phyloP scores from a whole-genome alignment of 2,888 invertebrate species.

The Sialis lutaria region DNA sequence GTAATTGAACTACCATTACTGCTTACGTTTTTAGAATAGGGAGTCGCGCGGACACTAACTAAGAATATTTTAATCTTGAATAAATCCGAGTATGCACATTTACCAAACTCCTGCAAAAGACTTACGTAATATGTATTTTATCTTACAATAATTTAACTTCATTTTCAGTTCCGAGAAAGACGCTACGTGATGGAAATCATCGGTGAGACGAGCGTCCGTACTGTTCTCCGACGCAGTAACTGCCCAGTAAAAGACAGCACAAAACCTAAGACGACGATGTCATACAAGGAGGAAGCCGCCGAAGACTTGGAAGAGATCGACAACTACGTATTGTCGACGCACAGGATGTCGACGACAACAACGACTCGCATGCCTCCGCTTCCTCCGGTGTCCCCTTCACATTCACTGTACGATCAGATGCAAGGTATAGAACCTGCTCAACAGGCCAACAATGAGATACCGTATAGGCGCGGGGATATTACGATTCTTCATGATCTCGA shows the following conservation, averaged over 20 bases:
- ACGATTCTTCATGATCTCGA: constrained; percentile 39
- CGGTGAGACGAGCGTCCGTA: constrained; percentile 27
- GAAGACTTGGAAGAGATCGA: too few species aligned
- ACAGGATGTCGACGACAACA: constrained; percentile 11
- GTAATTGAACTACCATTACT: too few species aligned
- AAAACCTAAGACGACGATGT: constrained; percentile 15
- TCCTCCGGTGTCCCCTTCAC: constrained; percentile 1
- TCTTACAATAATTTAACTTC: not conserved
- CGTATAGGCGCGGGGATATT: constrained; percentile 44
- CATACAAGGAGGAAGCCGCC: too few species aligned
- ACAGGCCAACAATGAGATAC: constrained; percentile 22
- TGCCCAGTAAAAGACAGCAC: constrained; percentile 26
- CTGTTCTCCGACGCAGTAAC: constrained; percentile 31
- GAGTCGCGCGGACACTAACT: too few species aligned
- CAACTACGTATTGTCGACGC: too few species aligned
- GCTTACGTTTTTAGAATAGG: too few species aligned
- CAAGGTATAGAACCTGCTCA: constrained; percentile 24
- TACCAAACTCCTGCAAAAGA: too few species aligned
- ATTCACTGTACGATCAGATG: constrained; percentile 14
- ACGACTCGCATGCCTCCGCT: constrained; percentile 21
- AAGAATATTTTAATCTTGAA: too few species aligned
- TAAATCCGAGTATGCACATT: too few species aligned
- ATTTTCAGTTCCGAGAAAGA: constrained; percentile 38
- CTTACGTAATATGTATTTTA: too few species aligned
- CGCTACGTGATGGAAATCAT: constrained; percentile 37